These are phyloP conservation scores for Olivierus martensii DNA, from an alignment of 1,140 invertebrate genomes.

Conservation along the genomic window DNA sequence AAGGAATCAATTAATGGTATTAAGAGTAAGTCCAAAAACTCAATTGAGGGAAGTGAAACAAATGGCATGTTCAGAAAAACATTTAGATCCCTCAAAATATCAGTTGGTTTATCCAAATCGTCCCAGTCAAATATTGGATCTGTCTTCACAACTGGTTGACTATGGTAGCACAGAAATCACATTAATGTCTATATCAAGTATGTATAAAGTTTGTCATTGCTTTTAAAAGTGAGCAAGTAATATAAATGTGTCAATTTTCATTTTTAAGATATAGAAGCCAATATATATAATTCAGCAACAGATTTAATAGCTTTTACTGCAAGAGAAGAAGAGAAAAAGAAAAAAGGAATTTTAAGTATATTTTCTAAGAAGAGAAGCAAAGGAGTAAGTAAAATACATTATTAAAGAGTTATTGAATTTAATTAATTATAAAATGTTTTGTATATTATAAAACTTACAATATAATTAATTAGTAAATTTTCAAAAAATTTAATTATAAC, in stretches of 20 bases:
- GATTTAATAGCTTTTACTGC: conserved; percentile 11
- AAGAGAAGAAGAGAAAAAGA: conserved; percentile 7
- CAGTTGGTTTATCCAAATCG: conserved; percentile 37
- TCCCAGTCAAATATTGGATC: conserved; percentile 3
- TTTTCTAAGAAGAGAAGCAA: neutral
- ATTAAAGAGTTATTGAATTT: too few species aligned
- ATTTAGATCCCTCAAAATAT: conserved; percentile 55
- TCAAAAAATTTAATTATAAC: too few species aligned
- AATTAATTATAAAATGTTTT: too few species aligned
- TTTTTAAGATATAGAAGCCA: conserved; percentile 8
- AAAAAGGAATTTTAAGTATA: neutral
- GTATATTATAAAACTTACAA: too few species aligned
- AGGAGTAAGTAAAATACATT: neutral
- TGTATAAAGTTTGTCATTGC: neutral
- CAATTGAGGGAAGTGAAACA: conserved; percentile 48
- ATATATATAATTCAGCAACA: conserved; percentile 12
- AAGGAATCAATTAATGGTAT: conserved; percentile 62
- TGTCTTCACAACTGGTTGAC: conserved; percentile 10
- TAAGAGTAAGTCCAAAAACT: conserved; percentile 49
- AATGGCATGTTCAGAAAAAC: conserved; percentile 62
- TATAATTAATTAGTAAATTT: too few species aligned
- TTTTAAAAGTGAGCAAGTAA: too few species aligned
- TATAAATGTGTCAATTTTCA: neutral
- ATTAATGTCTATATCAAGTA: conserved; percentile 16
- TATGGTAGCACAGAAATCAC: conserved; percentile 19